Evolutionary conservation across 2,797 vertebrate species (phyloP).

Genomic region (Emys orbicularis): DNA sequence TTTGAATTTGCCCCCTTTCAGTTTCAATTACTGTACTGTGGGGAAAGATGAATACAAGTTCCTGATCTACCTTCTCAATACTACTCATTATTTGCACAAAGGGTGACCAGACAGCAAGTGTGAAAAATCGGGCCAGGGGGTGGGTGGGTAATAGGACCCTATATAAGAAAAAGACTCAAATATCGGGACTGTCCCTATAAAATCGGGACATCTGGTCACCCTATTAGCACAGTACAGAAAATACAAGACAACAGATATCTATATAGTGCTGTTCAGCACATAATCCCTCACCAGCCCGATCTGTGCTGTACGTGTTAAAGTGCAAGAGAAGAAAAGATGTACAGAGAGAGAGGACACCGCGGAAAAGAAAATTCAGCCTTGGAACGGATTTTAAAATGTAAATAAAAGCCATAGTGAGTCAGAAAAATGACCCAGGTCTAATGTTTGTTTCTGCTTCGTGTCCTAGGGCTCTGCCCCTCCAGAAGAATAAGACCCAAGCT

Average conservation of each 20-base stretch:
- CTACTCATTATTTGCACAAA: background rate
- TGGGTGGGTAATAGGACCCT: too few species aligned
- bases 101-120: too few species aligned
- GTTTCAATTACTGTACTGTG: rapidly evolving
- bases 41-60: background rate
- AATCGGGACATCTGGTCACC: too few species aligned
- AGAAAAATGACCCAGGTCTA: background rate
- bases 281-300: background rate
- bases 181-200: too few species aligned
- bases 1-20: background rate
- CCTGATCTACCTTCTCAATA: background rate
- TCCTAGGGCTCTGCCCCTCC: background rate
- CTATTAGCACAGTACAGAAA: background rate
- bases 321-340: background rate
- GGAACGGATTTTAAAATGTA: background rate
- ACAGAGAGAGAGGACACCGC: background rate
- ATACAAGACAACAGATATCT: background rate
- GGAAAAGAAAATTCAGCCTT: background rate
- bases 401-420: background rate
- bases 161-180: too few species aligned
- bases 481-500: background rate
- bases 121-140: too few species aligned
- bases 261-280: background rate
- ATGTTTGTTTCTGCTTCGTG: background rate
- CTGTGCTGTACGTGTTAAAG: background rate